These are phyloP conservation scores for Ispidina picta DNA, from an alignment of 2,797 vertebrate species.

Conservation along the genomic window DNA sequence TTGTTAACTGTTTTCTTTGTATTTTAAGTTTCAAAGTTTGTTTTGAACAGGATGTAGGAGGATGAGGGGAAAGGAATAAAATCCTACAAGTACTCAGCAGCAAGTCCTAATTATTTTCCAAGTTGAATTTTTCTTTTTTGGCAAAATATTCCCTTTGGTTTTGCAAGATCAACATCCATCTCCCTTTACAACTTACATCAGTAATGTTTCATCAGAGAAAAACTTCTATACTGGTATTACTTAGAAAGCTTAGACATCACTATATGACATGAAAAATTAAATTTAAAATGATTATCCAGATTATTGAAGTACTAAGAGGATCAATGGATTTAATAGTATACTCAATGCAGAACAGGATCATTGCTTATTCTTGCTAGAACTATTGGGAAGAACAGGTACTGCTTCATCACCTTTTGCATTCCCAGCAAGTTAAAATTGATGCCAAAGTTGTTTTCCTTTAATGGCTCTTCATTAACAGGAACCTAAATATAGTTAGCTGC, in stretches of 20 bases:
- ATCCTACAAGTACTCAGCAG: neutral
- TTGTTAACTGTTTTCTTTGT: neutral
- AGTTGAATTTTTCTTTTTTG: neutral
- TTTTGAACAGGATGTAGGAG: neutral
- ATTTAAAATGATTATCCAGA: conserved; percentile 56
- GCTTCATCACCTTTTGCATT: neutral
- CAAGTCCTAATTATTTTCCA: neutral
- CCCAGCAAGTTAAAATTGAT: neutral
- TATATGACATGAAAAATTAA: conserved; percentile 52
- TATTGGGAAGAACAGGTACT: neutral
- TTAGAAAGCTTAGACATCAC: neutral
- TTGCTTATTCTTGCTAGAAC: conserved; percentile 27
- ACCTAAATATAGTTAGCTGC: neutral
- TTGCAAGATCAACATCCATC: neutral
- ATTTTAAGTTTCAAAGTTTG: neutral
- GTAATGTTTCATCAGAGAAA: neutral
- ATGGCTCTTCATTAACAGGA: neutral
- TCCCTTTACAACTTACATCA: neutral
- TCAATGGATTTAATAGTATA: conserved; percentile 64
- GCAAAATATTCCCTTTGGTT: neutral
- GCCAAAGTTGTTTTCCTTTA: neutral
- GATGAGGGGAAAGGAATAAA: neutral
- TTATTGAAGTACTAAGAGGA: conserved; percentile 54
- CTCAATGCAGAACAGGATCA: conserved; percentile 11
- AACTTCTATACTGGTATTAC: neutral